Evolutionary conservation across 2,797 vertebrate genomes (phyloP).

Genomic region (Anguilla marmorata): DNA sequence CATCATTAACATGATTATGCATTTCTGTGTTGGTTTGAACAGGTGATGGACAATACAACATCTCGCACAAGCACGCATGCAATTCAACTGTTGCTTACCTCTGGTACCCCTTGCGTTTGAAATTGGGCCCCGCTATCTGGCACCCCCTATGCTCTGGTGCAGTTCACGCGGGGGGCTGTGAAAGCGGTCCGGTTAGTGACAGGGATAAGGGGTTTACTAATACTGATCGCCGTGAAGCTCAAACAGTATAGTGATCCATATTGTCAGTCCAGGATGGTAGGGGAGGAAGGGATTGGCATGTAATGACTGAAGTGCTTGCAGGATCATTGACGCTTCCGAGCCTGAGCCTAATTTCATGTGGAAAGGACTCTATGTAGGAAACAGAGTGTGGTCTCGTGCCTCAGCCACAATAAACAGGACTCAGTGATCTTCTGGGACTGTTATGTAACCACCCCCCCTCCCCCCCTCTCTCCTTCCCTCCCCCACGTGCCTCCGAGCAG

Average conservation of each 20-base stretch:
- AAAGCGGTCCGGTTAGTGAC: not conserved
- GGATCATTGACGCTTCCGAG: not conserved
- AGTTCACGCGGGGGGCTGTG: not conserved
- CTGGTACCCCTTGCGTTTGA: not conserved
- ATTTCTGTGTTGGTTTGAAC: not conserved
- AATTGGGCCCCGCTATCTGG: not conserved
- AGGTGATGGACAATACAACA: not conserved
- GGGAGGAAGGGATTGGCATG: not conserved
- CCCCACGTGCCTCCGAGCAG: not conserved
- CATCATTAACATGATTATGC: not conserved
- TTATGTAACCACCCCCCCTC: not conserved
- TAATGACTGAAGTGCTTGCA: not conserved
- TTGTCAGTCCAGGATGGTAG: not conserved
- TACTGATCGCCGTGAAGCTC: not conserved
- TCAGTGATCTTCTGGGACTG: not conserved
- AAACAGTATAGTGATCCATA: not conserved
- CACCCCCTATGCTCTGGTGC: not conserved
- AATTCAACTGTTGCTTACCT: conserved; percentile 23
- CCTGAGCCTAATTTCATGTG: not conserved
- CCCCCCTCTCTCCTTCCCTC: not conserved
- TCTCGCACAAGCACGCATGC: conserved; percentile 10
- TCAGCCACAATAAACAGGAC: not conserved
- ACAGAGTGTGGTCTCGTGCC: not conserved
- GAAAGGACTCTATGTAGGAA: not conserved
- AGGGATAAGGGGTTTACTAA: not conserved